Percentiles rank a stretch among this genome's conserved stretches.
Evolutionary conservation across 2,797 vertebrate species (phyloP).

Genomic region (Galago senegalensis): DNA sequence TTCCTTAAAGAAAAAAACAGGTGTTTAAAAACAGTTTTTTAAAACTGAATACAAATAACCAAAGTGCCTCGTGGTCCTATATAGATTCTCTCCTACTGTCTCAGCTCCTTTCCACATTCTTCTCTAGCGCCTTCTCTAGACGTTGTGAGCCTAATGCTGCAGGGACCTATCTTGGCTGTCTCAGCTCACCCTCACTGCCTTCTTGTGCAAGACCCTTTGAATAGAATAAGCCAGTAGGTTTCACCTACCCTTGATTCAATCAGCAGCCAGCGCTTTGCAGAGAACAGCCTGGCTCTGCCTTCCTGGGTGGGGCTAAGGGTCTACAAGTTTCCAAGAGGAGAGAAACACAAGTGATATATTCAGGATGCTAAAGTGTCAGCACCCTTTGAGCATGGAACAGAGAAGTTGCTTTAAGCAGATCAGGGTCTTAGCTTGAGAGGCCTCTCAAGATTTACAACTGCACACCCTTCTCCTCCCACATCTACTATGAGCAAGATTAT

Average conservation of each 20-base stretch:
- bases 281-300: neutral
- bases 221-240: neutral
- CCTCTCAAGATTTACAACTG: neutral
- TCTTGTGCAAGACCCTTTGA: neutral
- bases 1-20: neutral
- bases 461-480: neutral
- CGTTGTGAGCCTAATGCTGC: neutral
- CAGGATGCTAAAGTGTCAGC: neutral
- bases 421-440: neutral
- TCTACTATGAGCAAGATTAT: neutral
- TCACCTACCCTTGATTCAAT: neutral
- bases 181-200: neutral
- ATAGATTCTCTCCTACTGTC: neutral
- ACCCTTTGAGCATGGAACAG: neutral
- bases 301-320: neutral
- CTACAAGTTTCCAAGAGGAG: neutral
- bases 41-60: neutral
- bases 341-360: neutral
- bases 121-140: neutral
- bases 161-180: neutral
- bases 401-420: slow-evolving; percentile 5
- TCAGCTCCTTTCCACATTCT: neutral
- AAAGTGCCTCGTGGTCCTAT: neutral
- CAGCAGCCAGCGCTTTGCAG: neutral
- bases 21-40: neutral